Evolutionary conservation across 2,113 vertebrate genomes (phyloP).

Genomic region (Calypte anna): DNA sequence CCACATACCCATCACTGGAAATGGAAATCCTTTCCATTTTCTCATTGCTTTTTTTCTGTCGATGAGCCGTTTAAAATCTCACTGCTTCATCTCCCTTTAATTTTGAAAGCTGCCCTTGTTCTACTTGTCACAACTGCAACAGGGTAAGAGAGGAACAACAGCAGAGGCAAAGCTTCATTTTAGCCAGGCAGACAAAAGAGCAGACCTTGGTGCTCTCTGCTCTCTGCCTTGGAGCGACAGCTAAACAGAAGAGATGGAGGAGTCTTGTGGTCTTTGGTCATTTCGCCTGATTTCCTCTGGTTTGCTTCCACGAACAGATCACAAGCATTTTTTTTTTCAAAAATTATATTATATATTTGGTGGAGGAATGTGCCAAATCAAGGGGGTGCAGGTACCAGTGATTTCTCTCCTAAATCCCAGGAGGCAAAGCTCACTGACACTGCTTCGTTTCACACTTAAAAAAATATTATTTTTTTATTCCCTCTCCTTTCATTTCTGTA

Average conservation of each 20-base stretch:
- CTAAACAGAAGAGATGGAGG: neutral
- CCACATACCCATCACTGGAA: neutral
- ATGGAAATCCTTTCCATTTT: slow-evolving; percentile 13
- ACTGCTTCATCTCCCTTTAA: neutral
- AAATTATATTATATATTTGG: too few relatives aligned
- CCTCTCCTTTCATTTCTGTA: neutral
- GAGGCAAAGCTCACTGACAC: neutral
- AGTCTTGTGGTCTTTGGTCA: neutral
- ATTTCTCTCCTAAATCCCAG: neutral
- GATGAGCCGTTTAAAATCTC: slow-evolving; percentile 18
- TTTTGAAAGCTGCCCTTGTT: slow-evolving; percentile 40
- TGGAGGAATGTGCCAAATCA: neutral
- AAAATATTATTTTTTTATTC: neutral
- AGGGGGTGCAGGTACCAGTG: neutral
- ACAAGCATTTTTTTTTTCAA: neutral
- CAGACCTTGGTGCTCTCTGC: slow-evolving; percentile 9
- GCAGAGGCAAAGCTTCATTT: slow-evolving; percentile 12
- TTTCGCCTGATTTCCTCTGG: neutral
- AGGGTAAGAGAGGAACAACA: neutral
- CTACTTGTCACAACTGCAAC: neutral
- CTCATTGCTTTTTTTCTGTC: neutral
- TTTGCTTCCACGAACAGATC: neutral
- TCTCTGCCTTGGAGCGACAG: neutral
- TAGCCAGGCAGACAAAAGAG: slow-evolving; percentile 29
- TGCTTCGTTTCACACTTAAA: neutral